Conservation (phyloP, 2,888 invertebrate genomes). For the Glyphotaelius pellucidus region DNA sequence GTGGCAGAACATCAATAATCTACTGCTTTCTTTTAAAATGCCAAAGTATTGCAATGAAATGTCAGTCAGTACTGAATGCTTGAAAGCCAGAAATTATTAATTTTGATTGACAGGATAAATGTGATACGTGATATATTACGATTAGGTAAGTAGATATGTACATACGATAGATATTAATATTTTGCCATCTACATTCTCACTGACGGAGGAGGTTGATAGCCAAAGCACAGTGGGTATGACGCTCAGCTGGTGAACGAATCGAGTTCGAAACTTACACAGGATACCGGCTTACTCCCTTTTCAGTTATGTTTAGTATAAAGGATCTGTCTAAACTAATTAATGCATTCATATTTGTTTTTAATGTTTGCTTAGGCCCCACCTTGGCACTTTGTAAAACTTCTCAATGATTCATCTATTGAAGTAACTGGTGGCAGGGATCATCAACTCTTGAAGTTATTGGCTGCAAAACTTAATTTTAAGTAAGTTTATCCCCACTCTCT, state of each 20-base stretch:
- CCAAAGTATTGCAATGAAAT: not conserved
- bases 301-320: not conserved
- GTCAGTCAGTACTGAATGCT: not conserved
- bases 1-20: no score
- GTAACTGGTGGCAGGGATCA: slow-evolving; percentile 86
- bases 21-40: not conserved
- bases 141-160: not conserved
- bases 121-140: not conserved
- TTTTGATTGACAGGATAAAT: not conserved
- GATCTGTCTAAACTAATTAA: not conserved
- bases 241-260: not conserved
- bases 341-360: not conserved
- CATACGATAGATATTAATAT: not conserved
- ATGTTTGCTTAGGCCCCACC: slow-evolving; percentile 79
- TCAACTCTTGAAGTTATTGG: slow-evolving; percentile 80
- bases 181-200: not conserved
- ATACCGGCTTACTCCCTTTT: not conserved
- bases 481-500: slow-evolving; percentile 68
- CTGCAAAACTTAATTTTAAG: slow-evolving; percentile 84
- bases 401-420: slow-evolving; percentile 76
- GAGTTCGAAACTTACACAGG: not conserved
- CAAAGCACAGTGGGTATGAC: not conserved
- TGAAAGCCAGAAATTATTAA: not conserved
- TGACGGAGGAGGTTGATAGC: not conserved
- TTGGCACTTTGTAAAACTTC: slow-evolving; percentile 85